Percentiles rank a stretch among this genome's conserved stretches.
These are phyloP conservation scores for Acronicta leporina DNA, from an alignment of 2,888 invertebrate genomes.

Conservation along the genomic window DNA sequence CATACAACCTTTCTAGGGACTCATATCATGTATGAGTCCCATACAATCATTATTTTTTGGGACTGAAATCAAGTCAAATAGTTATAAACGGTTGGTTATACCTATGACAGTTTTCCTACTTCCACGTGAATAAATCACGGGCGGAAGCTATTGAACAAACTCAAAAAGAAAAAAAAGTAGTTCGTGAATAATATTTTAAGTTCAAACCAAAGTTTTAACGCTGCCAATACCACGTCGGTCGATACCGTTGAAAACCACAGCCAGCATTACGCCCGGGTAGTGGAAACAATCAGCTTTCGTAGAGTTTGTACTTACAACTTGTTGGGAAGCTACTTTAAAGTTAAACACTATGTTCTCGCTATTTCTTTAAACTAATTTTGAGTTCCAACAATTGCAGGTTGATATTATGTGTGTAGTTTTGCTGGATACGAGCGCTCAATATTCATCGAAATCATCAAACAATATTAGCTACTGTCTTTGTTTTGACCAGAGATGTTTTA, in stretches of 20 bases:
- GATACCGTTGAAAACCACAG: slow-evolving; percentile 24
- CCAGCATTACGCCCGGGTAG: slow-evolving; percentile 16
- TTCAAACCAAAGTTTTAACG: slow-evolving; percentile 16
- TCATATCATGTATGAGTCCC: not conserved
- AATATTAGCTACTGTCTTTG: no score
- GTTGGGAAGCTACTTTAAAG: slow-evolving; percentile 28
- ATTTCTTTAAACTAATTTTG: slow-evolving; percentile 30
- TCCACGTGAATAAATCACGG: not conserved
- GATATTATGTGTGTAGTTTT: slow-evolving; percentile 13
- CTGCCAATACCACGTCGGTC: slow-evolving; percentile 28
- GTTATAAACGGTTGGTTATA: no score
- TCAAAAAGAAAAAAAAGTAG: not conserved
- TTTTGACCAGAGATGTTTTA: no score
- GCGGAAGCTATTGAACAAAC: not conserved
- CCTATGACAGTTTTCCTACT: no score
- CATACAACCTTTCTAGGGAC: not conserved
- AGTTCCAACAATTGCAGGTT: slow-evolving; percentile 3
- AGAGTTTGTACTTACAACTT: slow-evolving; percentile 29
- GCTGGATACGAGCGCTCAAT: not conserved
- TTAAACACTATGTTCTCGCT: slow-evolving; percentile 27
- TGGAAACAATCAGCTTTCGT: slow-evolving; percentile 43
- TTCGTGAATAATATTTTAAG: slow-evolving; percentile 13
- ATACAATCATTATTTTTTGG: not conserved
- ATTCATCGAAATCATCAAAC: not conserved
- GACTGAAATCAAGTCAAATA: not conserved